These are phyloP conservation scores for Pachycephus smyrnensis DNA, from an alignment of 2,888 invertebrate species.

Conservation along the genomic window DNA sequence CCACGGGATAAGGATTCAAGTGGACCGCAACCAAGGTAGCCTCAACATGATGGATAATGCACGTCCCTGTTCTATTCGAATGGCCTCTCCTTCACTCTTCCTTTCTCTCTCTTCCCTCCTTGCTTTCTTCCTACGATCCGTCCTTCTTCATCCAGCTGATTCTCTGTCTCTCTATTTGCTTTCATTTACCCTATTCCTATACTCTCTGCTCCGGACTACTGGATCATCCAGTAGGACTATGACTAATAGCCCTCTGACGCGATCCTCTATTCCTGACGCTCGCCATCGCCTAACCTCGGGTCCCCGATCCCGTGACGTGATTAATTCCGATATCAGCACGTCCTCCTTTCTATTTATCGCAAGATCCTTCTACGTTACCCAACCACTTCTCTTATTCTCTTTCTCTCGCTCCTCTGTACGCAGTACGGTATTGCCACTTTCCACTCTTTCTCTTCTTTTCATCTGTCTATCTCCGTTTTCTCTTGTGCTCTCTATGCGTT, in stretches of 20 bases:
- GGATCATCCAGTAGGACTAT: neutral
- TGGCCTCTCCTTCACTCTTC: neutral
- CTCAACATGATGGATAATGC: neutral
- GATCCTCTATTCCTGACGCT: constrained; percentile 3
- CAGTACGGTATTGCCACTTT: neutral
- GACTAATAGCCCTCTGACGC: neutral
- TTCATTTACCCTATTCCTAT: neutral
- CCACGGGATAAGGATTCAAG: neutral
- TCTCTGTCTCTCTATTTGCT: neutral
- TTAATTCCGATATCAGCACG: neutral
- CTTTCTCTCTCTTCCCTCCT: neutral
- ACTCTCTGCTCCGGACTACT: neutral
- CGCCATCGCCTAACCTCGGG: neutral
- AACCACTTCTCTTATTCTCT: constrained; percentile 10
- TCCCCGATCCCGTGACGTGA: neutral
- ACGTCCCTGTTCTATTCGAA: neutral
- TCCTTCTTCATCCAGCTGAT: too few relatives aligned
- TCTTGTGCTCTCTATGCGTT: neutral
- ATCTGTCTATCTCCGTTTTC: neutral
- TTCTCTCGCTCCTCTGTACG: neutral
- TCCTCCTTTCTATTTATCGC: neutral
- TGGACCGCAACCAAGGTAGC: neutral
- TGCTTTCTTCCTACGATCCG: neutral
- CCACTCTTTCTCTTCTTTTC: constrained; percentile 2
- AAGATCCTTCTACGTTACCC: neutral